Conservation (phyloP, 2,797 vertebrate genomes). For the Steatocranus sp. region DNA sequence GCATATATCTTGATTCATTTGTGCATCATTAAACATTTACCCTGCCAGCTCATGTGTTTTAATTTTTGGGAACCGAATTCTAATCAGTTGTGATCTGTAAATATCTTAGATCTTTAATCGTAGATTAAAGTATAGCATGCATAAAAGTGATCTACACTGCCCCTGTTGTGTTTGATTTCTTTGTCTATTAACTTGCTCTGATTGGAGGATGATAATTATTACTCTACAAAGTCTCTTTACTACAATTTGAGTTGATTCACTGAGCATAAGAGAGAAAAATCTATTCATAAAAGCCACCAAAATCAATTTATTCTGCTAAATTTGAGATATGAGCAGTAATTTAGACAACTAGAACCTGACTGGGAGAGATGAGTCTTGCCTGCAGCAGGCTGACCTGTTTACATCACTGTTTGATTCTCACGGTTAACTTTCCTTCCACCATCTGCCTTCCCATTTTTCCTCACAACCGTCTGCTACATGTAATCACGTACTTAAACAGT, state of each 20-base stretch:
- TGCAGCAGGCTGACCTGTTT: neutral
- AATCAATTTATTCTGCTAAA: neutral
- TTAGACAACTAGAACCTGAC: neutral
- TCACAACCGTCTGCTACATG: neutral
- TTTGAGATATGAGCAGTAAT: neutral
- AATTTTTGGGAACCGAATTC: rapidly evolving
- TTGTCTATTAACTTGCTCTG: neutral
- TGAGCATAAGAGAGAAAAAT: neutral
- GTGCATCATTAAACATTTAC: neutral
- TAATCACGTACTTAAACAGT: neutral
- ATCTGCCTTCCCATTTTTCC: neutral
- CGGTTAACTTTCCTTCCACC: neutral
- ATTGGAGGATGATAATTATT: neutral
- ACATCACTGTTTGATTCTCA: neutral
- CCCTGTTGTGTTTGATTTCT: neutral
- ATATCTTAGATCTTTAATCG: neutral
- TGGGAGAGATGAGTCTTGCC: neutral
- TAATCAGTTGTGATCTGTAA: neutral
- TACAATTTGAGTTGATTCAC: neutral
- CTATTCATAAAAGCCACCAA: neutral
- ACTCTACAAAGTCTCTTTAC: neutral
- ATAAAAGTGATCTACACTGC: neutral
- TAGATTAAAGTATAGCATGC: neutral
- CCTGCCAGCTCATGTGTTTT: neutral
- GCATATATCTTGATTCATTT: neutral